phyloP scores from a whole-genome alignment of 2,113 vertebrate species.

The Myocastor coypus region DNA sequence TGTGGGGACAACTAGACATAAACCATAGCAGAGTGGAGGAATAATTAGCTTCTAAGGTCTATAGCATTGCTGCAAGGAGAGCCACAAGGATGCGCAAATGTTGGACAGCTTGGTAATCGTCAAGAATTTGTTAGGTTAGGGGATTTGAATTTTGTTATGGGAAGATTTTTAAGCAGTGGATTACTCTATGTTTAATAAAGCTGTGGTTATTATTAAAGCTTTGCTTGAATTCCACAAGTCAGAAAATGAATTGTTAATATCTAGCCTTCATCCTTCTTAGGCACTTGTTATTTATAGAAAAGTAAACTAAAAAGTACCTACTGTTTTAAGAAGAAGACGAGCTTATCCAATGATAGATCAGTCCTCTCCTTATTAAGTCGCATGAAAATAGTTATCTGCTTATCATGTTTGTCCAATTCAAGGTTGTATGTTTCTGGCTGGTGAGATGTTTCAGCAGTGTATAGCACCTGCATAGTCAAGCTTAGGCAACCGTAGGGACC shows the following conservation, averaged over 20 bases:
- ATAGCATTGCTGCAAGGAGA: background rate
- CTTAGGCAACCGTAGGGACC: too few relatives aligned
- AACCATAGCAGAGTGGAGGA: too few relatives aligned
- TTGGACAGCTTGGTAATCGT: background rate
- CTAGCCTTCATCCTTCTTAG: background rate
- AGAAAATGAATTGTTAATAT: background rate
- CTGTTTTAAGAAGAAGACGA: background rate
- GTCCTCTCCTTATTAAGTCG: background rate
- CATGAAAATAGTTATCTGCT: background rate
- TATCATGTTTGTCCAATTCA: background rate
- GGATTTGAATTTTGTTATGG: background rate
- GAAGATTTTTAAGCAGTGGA: conserved; percentile 35
- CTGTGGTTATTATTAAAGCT: background rate
- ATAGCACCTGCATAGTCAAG: too few relatives aligned
- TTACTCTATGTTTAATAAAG: conserved; percentile 30
- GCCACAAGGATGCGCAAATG: background rate
- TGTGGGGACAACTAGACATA: too few relatives aligned
- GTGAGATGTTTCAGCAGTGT: too few relatives aligned
- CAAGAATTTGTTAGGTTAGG: conserved; percentile 2
- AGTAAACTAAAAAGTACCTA: background rate
- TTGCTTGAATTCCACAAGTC: conserved; percentile 31
- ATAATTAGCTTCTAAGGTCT: background rate
- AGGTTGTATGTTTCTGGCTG: background rate
- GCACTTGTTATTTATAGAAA: background rate
- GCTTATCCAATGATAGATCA: background rate